phyloP scores from a whole-genome alignment of 2,797 vertebrate species.

The Enteromius treurensis region DNA sequence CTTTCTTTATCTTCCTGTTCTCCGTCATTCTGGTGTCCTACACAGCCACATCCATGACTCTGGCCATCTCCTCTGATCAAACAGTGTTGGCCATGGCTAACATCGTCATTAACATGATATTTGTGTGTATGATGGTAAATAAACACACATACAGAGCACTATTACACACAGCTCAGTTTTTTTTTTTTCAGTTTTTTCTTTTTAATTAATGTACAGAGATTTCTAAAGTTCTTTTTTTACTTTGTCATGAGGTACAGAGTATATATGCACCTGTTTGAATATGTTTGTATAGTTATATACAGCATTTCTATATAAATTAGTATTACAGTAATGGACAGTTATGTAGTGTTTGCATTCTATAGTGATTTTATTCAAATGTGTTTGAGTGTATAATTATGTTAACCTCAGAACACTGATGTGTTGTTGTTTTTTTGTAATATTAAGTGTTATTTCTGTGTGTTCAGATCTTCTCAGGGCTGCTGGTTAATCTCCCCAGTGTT shows the following conservation, averaged over 20 bases:
- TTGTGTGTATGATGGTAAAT: constrained; percentile 91
- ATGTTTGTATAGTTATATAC: too few relatives aligned
- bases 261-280: too few relatives aligned
- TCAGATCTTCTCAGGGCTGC: constrained; percentile 82
- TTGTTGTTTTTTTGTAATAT: neutral
- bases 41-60: constrained; percentile 84
- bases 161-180: neutral
- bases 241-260: too few relatives aligned
- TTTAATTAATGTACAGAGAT: too few relatives aligned
- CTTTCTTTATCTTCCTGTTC: constrained; percentile 89
- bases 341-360: too few relatives aligned
- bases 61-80: constrained; percentile 90
- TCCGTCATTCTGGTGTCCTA: constrained; percentile 83
- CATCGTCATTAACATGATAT: constrained; percentile 85
- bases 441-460: neutral
- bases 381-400: too few relatives aligned
- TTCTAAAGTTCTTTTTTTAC: too few relatives aligned
- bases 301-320: too few relatives aligned
- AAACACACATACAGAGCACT: neutral
- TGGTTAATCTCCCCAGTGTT: constrained; percentile 82
- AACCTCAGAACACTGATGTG: too few relatives aligned
- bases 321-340: too few relatives aligned
- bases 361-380: too few relatives aligned
- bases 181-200: too few relatives aligned
- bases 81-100: constrained; percentile 85